Evolutionary conservation across 2,113 vertebrate species (phyloP).

Genomic region (Cavia porcellus): DNA sequence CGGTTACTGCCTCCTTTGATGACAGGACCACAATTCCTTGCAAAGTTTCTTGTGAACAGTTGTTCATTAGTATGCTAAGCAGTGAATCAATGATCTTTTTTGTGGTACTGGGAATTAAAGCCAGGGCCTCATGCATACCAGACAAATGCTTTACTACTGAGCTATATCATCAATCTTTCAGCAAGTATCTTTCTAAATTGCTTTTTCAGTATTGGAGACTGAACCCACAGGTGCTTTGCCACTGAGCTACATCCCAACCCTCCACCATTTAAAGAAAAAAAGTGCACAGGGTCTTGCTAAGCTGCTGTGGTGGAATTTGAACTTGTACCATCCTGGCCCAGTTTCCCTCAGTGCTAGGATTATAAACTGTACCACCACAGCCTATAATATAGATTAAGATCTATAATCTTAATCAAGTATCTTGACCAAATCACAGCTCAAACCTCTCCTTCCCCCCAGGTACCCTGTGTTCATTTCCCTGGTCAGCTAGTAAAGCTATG

Average conservation of each 20-base stretch:
- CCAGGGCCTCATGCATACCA: background rate
- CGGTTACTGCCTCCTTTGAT: background rate
- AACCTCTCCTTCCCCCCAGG: accelerated
- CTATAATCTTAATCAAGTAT: background rate
- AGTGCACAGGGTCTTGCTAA: background rate
- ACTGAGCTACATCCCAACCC: background rate
- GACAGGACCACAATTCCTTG: background rate
- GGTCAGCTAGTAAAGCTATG: accelerated
- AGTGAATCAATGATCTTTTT: background rate
- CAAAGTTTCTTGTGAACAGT: background rate
- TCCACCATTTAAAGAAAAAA: background rate
- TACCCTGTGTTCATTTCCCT: background rate
- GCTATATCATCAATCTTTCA: background rate
- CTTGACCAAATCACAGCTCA: background rate
- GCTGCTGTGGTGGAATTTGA: background rate
- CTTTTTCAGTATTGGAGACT: background rate
- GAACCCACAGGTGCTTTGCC: background rate
- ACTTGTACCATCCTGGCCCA: background rate
- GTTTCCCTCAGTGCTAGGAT: background rate
- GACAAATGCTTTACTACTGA: background rate
- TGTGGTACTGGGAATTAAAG: background rate
- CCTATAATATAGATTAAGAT: too few relatives aligned
- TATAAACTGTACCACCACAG: background rate
- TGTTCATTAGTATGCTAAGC: background rate
- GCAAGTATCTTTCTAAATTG: background rate